These are phyloP conservation scores for Cladopsammia gracilis DNA, from an alignment of 64 coral and sea anemone species.

Conservation along the genomic window DNA sequence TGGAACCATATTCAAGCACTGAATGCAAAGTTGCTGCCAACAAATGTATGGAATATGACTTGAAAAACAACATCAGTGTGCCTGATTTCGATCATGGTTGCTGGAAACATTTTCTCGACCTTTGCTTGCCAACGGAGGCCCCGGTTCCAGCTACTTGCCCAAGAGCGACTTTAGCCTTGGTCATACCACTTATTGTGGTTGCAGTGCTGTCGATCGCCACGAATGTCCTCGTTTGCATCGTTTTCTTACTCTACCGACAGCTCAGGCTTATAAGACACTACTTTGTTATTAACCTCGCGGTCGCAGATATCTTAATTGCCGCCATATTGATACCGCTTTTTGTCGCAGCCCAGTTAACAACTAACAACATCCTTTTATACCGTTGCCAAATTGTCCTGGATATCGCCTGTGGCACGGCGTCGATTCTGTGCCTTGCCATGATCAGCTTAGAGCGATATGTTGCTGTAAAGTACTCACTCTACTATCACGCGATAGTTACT, in stretches of 20 bases:
- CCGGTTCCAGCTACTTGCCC: neutral
- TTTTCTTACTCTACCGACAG: conserved; percentile 83
- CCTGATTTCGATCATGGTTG: conserved; percentile 54
- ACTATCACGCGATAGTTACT: conserved; percentile 73
- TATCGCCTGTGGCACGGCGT: conserved; percentile 78
- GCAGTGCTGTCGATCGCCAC: conserved; percentile 56
- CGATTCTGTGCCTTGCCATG: conserved; percentile 75
- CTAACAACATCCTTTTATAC: conserved; percentile 48
- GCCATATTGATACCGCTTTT: conserved; percentile 70
- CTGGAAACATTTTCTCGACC: conserved; percentile 76
- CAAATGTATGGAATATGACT: neutral
- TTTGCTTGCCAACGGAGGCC: neutral
- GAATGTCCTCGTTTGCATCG: conserved; percentile 79
- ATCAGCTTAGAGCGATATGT: conserved; percentile 87
- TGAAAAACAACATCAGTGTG: conserved; percentile 11
- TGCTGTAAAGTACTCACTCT: conserved; percentile 75
- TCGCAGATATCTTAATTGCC: conserved; percentile 79
- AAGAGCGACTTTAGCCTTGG: neutral
- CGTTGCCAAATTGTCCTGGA: conserved; percentile 72
- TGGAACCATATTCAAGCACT: neutral
- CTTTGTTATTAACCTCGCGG: conserved; percentile 89
- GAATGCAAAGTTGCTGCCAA: conserved; percentile 4
- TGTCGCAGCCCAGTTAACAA: conserved; percentile 55
- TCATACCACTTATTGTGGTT: conserved; percentile 57
- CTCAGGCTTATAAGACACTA: conserved; percentile 86